A percentile compares a stretch with the other conserved stretches of the same genome.
Conservation (phyloP, 2,113 vertebrate genomes). For the Cettia cetti region DNA sequence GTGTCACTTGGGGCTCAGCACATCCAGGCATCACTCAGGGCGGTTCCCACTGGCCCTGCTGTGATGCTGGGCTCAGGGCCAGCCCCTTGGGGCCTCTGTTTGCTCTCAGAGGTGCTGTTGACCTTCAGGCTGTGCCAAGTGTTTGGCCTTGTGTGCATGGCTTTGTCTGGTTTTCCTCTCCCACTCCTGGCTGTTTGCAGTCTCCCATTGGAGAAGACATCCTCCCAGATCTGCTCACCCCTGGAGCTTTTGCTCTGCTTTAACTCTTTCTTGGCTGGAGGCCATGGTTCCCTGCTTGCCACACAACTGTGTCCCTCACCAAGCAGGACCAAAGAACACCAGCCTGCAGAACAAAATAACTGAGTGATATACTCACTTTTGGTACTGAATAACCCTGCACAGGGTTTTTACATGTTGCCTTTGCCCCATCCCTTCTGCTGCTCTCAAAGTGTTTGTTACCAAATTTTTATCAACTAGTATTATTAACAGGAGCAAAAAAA, state of each 20-base stretch:
- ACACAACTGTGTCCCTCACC: rapidly evolving
- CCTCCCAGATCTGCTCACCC: background rate
- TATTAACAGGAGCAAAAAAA: background rate
- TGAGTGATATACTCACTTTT: background rate
- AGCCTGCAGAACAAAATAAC: background rate
- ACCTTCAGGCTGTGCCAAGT: background rate
- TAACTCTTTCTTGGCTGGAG: background rate
- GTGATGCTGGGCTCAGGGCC: background rate
- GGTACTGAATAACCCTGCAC: background rate
- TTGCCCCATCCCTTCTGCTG: background rate
- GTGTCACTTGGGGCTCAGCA: background rate
- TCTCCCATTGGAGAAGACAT: background rate
- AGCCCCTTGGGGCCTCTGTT: background rate
- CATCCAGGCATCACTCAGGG: background rate
- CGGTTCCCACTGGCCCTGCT: rapidly evolving
- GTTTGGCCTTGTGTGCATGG: background rate
- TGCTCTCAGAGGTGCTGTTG: background rate
- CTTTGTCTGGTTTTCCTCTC: slow-evolving; percentile 4
- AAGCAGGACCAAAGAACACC: too few relatives aligned
- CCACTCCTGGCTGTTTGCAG: background rate
- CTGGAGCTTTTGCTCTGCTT: background rate
- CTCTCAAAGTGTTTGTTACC: rapidly evolving
- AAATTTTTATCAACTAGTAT: background rate
- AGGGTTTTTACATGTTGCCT: background rate
- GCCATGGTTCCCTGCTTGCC: rapidly evolving